These are phyloP conservation scores for Pseudomyrmex concolor DNA, from an alignment of 1,140 invertebrate species.

Conservation along the genomic window DNA sequence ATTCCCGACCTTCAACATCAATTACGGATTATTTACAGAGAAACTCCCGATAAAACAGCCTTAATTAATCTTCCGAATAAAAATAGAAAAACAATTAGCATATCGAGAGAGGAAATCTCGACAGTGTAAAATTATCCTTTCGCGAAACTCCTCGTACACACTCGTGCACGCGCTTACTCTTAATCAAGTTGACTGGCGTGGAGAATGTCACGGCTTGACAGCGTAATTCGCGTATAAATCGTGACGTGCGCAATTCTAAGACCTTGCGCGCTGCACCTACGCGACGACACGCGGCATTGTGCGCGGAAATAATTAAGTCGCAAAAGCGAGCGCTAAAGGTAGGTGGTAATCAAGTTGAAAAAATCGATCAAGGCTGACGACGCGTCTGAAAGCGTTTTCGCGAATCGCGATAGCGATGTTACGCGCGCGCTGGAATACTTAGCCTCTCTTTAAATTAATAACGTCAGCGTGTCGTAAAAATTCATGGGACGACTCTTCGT, in stretches of 20 bases:
- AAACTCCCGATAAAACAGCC: background rate
- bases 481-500: constrained; percentile 24
- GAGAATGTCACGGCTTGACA: constrained; percentile 16
- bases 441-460: constrained; percentile 33
- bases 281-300: background rate
- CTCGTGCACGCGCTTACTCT: background rate
- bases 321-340: background rate
- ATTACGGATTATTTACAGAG: background rate
- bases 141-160: background rate
- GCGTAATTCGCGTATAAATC: constrained; percentile 24
- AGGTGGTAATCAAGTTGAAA: background rate
- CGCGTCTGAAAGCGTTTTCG: background rate
- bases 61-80: background rate
- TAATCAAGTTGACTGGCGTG: constrained; percentile 16
- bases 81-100: constrained; percentile 1
- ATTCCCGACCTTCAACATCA: background rate
- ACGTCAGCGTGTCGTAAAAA: constrained; percentile 33
- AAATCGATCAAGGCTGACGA: background rate
- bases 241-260: background rate
- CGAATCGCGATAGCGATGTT: background rate
- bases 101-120: background rate
- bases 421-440: background rate
- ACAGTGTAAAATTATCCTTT: background rate
- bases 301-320: constrained; percentile 12
- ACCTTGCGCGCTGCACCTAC: background rate